These are phyloP conservation scores for Bovichtus diacanthus DNA, from an alignment of 2,797 vertebrate genomes.

Conservation along the genomic window DNA sequence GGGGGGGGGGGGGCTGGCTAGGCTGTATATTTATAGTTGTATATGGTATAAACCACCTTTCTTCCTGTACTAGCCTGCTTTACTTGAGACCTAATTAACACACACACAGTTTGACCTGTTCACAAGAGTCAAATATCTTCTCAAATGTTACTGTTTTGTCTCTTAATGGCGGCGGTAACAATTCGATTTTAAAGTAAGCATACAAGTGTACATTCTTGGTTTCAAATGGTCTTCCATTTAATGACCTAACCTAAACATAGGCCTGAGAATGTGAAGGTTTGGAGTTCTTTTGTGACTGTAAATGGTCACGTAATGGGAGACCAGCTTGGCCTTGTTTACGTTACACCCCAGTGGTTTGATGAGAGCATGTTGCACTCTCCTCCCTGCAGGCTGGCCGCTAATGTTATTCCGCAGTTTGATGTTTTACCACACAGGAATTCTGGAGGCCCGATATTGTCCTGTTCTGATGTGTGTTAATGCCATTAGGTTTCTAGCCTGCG, in stretches of 20 bases:
- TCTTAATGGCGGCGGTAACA: conserved; percentile 1
- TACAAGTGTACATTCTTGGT: not conserved
- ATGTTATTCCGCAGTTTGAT: conserved; percentile 47
- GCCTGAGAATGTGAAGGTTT: conserved; percentile 53
- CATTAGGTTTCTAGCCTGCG: not conserved
- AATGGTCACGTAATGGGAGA: conserved; percentile 70
- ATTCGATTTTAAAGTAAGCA: not conserved
- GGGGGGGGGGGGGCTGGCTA: too few species aligned
- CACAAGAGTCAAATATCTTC: not conserved
- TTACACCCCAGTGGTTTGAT: conserved; percentile 67
- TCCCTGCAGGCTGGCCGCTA: conserved; percentile 28
- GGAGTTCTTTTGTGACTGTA: conserved; percentile 68
- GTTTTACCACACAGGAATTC: conserved; percentile 32
- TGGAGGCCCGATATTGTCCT: not conserved
- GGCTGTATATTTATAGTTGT: conserved; percentile 3
- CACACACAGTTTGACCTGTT: not conserved
- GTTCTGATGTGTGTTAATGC: conserved; percentile 2
- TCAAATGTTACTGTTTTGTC: not conserved
- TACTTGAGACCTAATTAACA: conserved; percentile 3
- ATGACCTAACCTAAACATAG: conserved; percentile 43
- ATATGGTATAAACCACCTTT: not conserved
- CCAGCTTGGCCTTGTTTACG: conserved; percentile 68
- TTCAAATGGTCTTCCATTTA: conserved; percentile 31
- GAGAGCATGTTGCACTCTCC: conserved; percentile 47
- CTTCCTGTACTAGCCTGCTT: not conserved